Evolutionary conservation across 1,140 invertebrate species (phyloP).

Genomic region (Drosophila sturtevanti): DNA sequence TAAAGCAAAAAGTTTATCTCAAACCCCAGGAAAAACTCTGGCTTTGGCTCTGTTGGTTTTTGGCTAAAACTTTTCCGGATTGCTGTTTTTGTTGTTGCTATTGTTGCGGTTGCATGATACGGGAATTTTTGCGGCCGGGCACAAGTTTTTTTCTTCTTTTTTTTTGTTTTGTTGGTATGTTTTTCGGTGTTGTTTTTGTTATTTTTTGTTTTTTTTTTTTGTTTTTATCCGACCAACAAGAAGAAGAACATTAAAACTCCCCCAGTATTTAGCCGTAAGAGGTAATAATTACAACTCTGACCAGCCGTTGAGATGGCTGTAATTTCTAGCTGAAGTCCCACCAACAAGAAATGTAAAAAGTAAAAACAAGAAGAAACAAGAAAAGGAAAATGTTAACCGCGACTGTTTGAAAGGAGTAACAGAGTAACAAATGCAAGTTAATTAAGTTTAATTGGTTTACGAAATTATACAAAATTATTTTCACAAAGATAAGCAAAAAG

Average conservation of each 20-base stretch:
- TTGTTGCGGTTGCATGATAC: slow-evolving; percentile 53
- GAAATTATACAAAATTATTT: slow-evolving; percentile 53
- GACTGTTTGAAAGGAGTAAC: slow-evolving; percentile 45
- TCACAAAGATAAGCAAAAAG: neutral
- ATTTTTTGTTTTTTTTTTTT: too few species aligned
- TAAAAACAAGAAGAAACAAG: neutral
- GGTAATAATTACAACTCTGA: slow-evolving; percentile 74
- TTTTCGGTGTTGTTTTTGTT: too few species aligned
- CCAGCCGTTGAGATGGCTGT: slow-evolving; percentile 12
- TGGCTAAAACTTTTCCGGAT: slow-evolving; percentile 47
- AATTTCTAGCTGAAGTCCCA: neutral
- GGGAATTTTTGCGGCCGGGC: slow-evolving; percentile 46
- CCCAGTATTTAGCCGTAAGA: slow-evolving; percentile 79
- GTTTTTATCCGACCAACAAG: neutral
- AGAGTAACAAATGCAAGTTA: slow-evolving; percentile 43
- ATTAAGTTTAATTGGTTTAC: slow-evolving; percentile 79
- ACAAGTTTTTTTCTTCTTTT: neutral
- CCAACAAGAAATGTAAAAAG: neutral
- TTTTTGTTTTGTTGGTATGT: neutral
- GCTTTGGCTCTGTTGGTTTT: slow-evolving; percentile 18
- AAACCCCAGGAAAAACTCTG: slow-evolving; percentile 15
- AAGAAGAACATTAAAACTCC: neutral
- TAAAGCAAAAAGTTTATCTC: slow-evolving; percentile 50
- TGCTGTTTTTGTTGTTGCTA: slow-evolving; percentile 28
- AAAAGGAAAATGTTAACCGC: slow-evolving; percentile 11